These are phyloP conservation scores for Pachydiplax longipennis DNA, from an alignment of 2,888 invertebrate genomes.

Conservation along the genomic window DNA sequence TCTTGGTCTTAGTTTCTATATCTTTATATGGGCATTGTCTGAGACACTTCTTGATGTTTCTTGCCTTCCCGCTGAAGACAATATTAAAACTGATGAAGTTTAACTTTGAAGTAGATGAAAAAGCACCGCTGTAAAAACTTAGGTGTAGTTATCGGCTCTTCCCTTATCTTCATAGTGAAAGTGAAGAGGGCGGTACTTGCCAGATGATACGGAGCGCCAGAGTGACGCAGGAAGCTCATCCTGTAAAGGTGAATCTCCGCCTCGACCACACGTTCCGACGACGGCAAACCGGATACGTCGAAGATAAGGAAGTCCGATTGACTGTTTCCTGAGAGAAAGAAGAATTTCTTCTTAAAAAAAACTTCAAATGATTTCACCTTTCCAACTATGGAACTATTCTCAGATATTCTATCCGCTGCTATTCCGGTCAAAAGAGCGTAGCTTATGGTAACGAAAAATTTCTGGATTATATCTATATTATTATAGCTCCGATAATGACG, in stretches of 20 bases:
- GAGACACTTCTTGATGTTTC: too few species aligned
- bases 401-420: too few species aligned
- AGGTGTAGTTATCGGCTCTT: background rate
- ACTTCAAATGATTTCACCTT: background rate
- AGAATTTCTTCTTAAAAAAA: background rate
- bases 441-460: too few species aligned
- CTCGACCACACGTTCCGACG: slow-evolving; percentile 62
- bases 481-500: too few species aligned
- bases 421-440: too few species aligned
- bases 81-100: background rate
- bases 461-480: too few species aligned
- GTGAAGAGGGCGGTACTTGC: slow-evolving; percentile 52
- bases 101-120: background rate
- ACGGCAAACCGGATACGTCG: slow-evolving; percentile 61
- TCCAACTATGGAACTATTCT: too few species aligned
- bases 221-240: slow-evolving; percentile 52
- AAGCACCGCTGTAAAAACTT: background rate
- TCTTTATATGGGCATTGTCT: too few species aligned
- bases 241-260: slow-evolving; percentile 67
- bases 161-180: background rate
- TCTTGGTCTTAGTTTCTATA: too few species aligned
- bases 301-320: slow-evolving; percentile 59
- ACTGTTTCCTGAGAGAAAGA: slow-evolving; percentile 54
- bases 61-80: background rate
- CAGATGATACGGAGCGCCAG: slow-evolving; percentile 52